A percentile compares a stretch with the other conserved stretches of the same genome.
phyloP scores from a whole-genome alignment of 1,140 invertebrate genomes.

The Microplitis mediator region DNA sequence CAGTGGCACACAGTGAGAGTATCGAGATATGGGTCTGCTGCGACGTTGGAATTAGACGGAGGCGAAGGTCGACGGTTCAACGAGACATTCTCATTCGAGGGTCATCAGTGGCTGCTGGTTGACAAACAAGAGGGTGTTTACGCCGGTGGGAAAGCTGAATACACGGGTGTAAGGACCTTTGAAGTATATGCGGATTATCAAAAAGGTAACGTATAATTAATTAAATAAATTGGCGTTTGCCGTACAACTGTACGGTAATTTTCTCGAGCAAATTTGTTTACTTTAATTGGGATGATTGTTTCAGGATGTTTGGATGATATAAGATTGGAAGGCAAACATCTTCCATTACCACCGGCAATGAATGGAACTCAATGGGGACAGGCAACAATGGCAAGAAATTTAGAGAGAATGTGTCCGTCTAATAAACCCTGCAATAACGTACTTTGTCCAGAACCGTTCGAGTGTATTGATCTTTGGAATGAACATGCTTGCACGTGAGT shows the following conservation, averaged over 20 bases:
- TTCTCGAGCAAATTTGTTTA: conserved; percentile 14
- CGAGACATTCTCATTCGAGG: conserved; percentile 88
- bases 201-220: conserved; percentile 69
- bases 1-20: conserved; percentile 95
- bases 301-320: conserved; percentile 83
- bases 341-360: conserved; percentile 90
- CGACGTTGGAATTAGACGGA: conserved; percentile 91
- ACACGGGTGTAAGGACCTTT: conserved; percentile 88
- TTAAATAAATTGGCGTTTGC: too few species aligned
- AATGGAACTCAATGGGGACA: conserved; percentile 94
- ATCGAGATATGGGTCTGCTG: conserved; percentile 88
- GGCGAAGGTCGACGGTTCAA: conserved; percentile 94
- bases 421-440: conserved; percentile 93
- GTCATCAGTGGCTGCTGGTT: conserved; percentile 89
- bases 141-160: conserved; percentile 93
- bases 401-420: conserved; percentile 89
- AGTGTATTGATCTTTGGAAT: conserved; percentile 96
- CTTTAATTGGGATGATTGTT: conserved; percentile 8
- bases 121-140: conserved; percentile 95
- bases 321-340: conserved; percentile 87
- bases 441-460: conserved; percentile 89
- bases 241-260: too few species aligned
- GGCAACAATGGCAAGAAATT: conserved; percentile 87
- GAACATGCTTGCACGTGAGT: conserved; percentile 97
- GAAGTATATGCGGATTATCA: conserved; percentile 96